Evolutionary conservation across 2,888 invertebrate genomes (phyloP).

Genomic region (Apodemia zela): DNA sequence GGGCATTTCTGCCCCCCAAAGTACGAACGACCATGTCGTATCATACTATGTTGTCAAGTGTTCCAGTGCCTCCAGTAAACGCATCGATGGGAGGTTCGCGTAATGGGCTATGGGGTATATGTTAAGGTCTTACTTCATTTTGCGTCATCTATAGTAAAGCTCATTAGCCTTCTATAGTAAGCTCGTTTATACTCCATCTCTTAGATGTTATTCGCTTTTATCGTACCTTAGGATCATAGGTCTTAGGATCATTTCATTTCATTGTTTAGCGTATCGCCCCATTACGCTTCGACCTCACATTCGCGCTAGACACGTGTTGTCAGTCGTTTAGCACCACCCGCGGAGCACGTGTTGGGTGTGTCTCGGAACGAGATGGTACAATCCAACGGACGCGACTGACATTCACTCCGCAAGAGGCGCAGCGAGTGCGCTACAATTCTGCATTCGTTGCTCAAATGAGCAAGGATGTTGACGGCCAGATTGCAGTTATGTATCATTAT

Average conservation of each 20-base stretch:
- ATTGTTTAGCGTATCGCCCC: no score
- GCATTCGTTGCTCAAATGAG: neutral
- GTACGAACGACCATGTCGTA: no score
- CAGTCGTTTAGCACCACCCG: neutral
- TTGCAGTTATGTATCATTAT: neutral
- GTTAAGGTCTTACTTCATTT: no score
- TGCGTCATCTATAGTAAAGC: no score
- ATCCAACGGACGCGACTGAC: neutral
- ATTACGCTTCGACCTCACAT: neutral
- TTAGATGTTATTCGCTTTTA: neutral
- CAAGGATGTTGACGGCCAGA: neutral
- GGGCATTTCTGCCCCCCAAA: neutral
- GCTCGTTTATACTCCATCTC: neutral
- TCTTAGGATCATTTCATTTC: no score
- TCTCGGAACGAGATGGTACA: neutral
- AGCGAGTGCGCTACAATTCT: neutral
- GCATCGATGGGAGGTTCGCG: no score
- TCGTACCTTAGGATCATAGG: no score
- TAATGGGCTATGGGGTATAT: no score
- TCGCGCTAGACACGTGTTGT: neutral
- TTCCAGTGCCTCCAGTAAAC: no score
- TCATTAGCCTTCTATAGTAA: no score
- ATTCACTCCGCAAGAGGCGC: constrained; percentile 26
- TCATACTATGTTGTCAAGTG: no score
- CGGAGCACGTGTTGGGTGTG: neutral